Percentiles rank a stretch among this genome's conserved stretches.
Conservation (phyloP, 1,140 invertebrate species). For the Leptestheria dahalacensis region DNA sequence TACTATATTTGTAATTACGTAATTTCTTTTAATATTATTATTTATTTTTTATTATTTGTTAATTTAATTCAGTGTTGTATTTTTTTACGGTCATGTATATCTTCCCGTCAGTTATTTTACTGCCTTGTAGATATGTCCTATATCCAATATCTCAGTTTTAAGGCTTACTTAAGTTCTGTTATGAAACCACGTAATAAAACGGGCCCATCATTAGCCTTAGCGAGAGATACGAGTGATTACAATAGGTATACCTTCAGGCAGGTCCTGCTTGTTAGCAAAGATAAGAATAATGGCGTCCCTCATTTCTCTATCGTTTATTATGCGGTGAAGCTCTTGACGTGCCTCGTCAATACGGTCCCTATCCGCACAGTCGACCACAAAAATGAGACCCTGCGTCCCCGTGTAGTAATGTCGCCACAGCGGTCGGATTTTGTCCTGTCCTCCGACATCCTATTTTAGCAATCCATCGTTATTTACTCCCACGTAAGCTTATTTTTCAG, state of each 20-base stretch:
- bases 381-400: slow-evolving; percentile 86
- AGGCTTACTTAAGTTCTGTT: no score
- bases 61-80: no score
- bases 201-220: no score
- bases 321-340: slow-evolving; percentile 89
- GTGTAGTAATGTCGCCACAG: slow-evolving; percentile 97
- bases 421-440: slow-evolving; percentile 98
- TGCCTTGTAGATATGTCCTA: no score
- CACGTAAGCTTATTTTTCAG: background rate
- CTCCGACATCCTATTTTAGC: slow-evolving; percentile 73
- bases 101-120: no score
- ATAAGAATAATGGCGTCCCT: slow-evolving; percentile 97
- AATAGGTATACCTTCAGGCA: slow-evolving; percentile 91
- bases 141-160: no score
- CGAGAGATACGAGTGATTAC: no score
- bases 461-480: background rate
- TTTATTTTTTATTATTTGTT: no score
- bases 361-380: slow-evolving; percentile 96
- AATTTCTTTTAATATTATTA: no score
- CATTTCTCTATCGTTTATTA: slow-evolving; percentile 99
- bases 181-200: no score
- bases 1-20: no score
- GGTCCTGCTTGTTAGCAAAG: slow-evolving; percentile 99
- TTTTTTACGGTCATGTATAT: no score
- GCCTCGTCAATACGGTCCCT: slow-evolving; percentile 93